Conservation (phyloP, 2,888 invertebrate genomes). For the Callinectes sapidus region DNA sequence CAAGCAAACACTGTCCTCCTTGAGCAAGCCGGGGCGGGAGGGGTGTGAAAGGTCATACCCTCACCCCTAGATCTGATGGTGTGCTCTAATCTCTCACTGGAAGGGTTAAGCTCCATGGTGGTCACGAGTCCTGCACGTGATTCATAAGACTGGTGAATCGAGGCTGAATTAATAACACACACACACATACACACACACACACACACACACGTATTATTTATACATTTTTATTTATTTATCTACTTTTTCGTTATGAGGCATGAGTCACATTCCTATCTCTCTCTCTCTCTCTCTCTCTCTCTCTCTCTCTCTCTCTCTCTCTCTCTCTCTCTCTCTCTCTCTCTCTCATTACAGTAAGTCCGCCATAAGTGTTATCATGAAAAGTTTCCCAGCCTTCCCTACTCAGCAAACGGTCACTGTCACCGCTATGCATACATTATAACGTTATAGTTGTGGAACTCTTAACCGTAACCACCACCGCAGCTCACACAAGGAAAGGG, state of each 20-base stretch:
- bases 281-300: not conserved
- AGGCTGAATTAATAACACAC: no score
- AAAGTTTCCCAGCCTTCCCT: not conserved
- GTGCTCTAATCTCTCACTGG: not conserved
- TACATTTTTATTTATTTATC: no score
- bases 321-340: not conserved
- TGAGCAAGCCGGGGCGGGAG: not conserved
- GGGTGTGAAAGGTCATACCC: not conserved
- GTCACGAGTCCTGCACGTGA: not conserved
- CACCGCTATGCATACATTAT: not conserved
- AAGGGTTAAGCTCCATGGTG: not conserved
- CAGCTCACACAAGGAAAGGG: not conserved
- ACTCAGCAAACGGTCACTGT: not conserved
- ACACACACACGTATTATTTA: not conserved
- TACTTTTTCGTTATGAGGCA: no score
- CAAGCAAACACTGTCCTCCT: not conserved
- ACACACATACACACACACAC: slow-evolving; percentile 21
- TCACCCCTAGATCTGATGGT: not conserved
- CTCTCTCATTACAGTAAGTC: not conserved
- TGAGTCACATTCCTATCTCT: not conserved
- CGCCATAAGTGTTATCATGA: not conserved
- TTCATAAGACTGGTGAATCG: not conserved
- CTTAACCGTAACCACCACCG: not conserved
- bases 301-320: not conserved
- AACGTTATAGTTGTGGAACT: not conserved